phyloP scores from a whole-genome alignment of 1,140 invertebrate species.

The Helicoverpa armigera region DNA sequence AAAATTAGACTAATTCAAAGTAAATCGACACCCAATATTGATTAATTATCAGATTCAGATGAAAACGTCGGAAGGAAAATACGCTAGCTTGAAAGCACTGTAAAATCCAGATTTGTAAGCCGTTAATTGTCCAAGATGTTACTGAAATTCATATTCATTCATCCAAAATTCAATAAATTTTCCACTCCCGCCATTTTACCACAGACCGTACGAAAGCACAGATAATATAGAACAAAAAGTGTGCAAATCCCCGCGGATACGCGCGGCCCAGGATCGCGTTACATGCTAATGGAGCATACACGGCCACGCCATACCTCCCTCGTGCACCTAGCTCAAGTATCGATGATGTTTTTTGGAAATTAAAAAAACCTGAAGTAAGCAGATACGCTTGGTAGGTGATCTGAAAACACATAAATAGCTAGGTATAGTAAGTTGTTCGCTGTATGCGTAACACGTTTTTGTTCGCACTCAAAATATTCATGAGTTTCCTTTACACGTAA shows the following conservation, averaged over 20 bases:
- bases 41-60: not conserved
- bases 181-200: conserved; percentile 24
- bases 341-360: conserved; percentile 42
- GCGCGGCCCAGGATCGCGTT: conserved; percentile 52
- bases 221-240: conserved; percentile 48
- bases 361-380: conserved; percentile 34
- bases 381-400: conserved; percentile 40
- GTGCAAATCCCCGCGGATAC: conserved; percentile 36
- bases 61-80: too few relatives aligned
- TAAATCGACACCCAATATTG: conserved; percentile 9
- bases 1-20: not conserved
- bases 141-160: not conserved
- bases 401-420: conserved; percentile 30
- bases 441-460: not conserved
- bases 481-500: not conserved
- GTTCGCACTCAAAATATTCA: not conserved
- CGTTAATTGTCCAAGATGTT: not conserved
- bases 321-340: conserved; percentile 41
- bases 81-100: too few relatives aligned
- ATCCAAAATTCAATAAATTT: not conserved
- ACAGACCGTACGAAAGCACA: conserved; percentile 22
- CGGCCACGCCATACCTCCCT: conserved; percentile 16
- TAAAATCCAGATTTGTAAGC: too few relatives aligned
- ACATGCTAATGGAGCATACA: conserved; percentile 55
- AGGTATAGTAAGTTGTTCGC: not conserved